Evolutionary conservation across 1,140 invertebrate species (phyloP), one percentile per base, ranked within the genome.

Genomic region (Rhagoletis pomonella): DNA sequence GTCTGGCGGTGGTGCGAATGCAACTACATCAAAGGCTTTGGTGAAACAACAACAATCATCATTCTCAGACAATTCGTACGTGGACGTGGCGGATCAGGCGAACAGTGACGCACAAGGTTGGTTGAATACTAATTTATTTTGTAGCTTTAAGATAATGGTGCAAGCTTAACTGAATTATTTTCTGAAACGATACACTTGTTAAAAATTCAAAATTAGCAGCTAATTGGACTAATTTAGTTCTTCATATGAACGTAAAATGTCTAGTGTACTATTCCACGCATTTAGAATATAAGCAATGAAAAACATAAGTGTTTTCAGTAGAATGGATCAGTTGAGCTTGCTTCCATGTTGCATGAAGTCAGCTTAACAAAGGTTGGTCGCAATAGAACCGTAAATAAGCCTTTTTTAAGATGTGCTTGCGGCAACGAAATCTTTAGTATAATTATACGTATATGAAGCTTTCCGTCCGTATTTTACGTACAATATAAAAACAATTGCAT

Each of bases 91-190:
- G 86, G 92, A 93, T 88, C 91, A 91, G 88, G 89, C 90, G 88
- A 92, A 91, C 86, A 91, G 90, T 88, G 92, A 93, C 89, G 92
- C 92, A 90, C 92, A 93, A 93, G 92, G 92, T 93, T 93, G 90
- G 92, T 93, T 90, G 88, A 81, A 81, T 55, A 81, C 17, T 29
- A 19, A 55, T 58, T 81, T 55, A 6, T 10, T 81, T 55, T 73
- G 42, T 81, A 81, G 73, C 4, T 19, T 50, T 81, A 81, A 81
- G 73, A 58, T 9, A 55, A 9, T 81, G 73, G 73, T 81, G 47
- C 47, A 81, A 55, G 7, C 55, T 44, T 19, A 81, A 81, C 9
- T 55, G 73, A 81, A 55, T 17, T 81, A 81, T 81, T 19, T 55
- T 55, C 47, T 81, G 2, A 50, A 6, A 10, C 19, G 3, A 73